phyloP scores from a whole-genome alignment of 2,797 vertebrate genomes.

The Aselliscus stoliczkanus region DNA sequence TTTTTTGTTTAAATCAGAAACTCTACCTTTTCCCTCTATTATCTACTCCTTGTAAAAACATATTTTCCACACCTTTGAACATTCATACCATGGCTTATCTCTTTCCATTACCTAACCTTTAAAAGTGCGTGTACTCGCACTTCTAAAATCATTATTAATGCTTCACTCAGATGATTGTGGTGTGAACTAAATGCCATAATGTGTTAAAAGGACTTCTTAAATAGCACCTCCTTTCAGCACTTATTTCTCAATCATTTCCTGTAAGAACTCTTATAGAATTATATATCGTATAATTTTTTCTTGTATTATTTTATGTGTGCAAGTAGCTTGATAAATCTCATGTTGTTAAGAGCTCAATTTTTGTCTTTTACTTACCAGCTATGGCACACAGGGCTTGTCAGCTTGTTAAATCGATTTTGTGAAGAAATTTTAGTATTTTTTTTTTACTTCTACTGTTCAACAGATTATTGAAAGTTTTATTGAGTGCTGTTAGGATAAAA shows the following conservation, averaged over 20 bases:
- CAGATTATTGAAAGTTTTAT: neutral
- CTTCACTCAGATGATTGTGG: neutral
- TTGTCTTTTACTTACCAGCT: neutral
- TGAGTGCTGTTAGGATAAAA: neutral
- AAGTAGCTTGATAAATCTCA: neutral
- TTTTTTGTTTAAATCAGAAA: neutral
- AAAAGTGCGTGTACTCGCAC: neutral
- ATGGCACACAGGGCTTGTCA: neutral
- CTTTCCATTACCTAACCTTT: neutral
- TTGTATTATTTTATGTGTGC: neutral
- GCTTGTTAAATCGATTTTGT: neutral
- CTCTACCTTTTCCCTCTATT: neutral
- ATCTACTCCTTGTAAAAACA: neutral
- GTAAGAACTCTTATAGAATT: neutral
- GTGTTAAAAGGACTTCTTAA: neutral
- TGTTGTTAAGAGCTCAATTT: rapidly evolving
- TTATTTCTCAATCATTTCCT: neutral
- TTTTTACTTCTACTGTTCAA: neutral
- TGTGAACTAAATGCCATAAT: neutral
- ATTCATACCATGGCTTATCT: neutral
- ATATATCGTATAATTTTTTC: neutral
- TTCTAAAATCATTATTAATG: neutral
- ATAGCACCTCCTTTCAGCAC: neutral
- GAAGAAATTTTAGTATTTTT: neutral
- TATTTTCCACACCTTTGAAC: neutral